Conservation (phyloP, 2,797 vertebrate species). For the Lateolabrax maculatus region DNA sequence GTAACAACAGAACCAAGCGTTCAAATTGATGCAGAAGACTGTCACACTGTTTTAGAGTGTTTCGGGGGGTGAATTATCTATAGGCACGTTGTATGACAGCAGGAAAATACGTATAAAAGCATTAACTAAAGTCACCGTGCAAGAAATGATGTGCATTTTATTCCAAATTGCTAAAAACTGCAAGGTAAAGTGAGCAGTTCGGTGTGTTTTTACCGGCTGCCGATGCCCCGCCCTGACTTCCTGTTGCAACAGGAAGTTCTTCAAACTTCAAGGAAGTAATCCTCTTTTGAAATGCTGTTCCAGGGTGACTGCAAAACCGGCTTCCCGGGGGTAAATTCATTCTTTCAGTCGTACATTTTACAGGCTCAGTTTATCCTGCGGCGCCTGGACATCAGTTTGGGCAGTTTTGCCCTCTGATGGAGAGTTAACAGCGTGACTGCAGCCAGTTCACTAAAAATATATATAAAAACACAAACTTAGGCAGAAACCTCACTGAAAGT, state of each 20-base stretch:
- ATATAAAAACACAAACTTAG: not conserved
- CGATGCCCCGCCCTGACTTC: not conserved
- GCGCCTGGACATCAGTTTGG: not conserved
- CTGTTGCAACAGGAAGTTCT: conserved; percentile 7
- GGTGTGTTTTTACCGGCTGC: too few species aligned
- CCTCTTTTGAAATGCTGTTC: not conserved
- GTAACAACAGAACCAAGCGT: conserved; percentile 21
- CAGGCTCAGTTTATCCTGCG: not conserved
- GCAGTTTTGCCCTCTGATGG: too few species aligned
- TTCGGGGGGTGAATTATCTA: not conserved
- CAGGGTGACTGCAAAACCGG: not conserved
- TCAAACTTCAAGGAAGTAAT: not conserved
- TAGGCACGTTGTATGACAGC: not conserved
- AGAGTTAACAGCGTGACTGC: not conserved
- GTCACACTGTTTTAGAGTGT: not conserved
- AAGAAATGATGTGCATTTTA: not conserved
- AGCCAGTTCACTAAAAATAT: not conserved
- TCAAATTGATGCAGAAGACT: conserved; percentile 10
- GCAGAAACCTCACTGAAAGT: conserved; percentile 15
- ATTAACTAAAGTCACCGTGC: not conserved
- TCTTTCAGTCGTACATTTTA: not conserved
- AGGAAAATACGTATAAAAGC: not conserved
- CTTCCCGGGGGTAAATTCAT: not conserved
- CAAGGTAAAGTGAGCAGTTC: not conserved
- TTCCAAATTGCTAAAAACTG: not conserved